phyloP scores from a whole-genome alignment of 2,888 invertebrate species.

The Chaitophorus viminalis region DNA sequence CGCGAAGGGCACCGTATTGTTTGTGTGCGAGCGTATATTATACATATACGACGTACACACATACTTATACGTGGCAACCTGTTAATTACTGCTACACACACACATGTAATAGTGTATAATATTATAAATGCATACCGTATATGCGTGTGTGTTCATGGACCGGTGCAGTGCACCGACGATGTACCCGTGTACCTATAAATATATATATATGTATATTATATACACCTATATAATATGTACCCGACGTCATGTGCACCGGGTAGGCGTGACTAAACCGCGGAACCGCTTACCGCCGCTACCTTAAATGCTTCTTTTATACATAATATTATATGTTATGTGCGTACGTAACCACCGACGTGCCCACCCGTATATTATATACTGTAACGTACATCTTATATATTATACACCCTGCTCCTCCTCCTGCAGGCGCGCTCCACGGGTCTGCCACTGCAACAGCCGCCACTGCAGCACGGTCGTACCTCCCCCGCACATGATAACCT shows the following conservation, averaged over 20 bases:
- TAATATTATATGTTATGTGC: not conserved
- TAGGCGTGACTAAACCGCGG: slow-evolving; percentile 57
- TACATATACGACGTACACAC: not conserved
- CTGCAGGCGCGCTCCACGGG: not conserved
- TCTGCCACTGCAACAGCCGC: not conserved
- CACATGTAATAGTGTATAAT: not conserved
- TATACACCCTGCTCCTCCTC: slow-evolving; percentile 20
- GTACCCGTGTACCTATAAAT: not conserved
- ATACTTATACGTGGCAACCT: slow-evolving; percentile 3
- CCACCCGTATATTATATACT: too few species aligned
- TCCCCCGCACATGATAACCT: not conserved
- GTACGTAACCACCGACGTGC: not conserved
- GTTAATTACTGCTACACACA: slow-evolving; percentile 38
- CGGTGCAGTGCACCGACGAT: too few species aligned
- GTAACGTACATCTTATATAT: not conserved
- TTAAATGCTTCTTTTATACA: slow-evolving; percentile 46
- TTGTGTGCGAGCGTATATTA: not conserved
- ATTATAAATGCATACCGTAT: not conserved
- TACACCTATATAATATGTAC: too few species aligned
- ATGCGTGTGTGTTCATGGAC: not conserved
- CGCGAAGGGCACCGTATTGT: slow-evolving; percentile 6
- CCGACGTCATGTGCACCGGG: not conserved
- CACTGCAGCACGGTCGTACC: not conserved
- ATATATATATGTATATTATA: too few species aligned
- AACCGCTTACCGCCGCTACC: slow-evolving; percentile 58